A percentile compares a stretch with the other conserved stretches of the same genome.
Evolutionary conservation across 37 sponge, comb jelly and placozoan species (phyloP).

Genomic region (Haliclona indistincta): DNA sequence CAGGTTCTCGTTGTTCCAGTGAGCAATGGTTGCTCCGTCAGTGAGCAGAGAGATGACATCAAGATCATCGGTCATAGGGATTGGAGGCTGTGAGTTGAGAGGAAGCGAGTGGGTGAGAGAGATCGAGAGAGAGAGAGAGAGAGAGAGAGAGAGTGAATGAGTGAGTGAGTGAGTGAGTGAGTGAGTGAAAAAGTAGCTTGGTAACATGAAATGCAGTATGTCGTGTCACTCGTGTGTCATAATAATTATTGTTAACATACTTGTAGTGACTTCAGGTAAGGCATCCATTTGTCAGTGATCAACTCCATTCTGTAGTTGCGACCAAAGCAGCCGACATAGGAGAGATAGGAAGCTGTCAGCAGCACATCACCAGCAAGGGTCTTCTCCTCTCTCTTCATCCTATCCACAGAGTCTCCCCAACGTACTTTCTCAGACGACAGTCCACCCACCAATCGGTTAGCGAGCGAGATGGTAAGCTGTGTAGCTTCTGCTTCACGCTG

Average conservation of each 20-base stretch:
- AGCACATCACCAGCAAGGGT: constrained; percentile 97
- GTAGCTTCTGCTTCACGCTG: constrained; percentile 97
- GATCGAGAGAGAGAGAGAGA: background rate
- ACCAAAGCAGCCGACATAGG: constrained; percentile 96
- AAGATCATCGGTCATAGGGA: constrained; percentile 86
- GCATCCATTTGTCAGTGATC: constrained; percentile 76
- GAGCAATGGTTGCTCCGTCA: constrained; percentile 90
- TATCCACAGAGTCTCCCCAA: constrained; percentile 90
- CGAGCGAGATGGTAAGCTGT: constrained; percentile 82
- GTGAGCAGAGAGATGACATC: constrained; percentile 90
- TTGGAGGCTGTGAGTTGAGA: constrained; percentile 53
- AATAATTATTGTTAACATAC: constrained; percentile 15
- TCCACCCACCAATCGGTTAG: constrained; percentile 86
- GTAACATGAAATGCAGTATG: background rate
- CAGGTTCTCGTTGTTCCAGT: constrained; percentile 94
- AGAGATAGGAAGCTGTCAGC: constrained; percentile 89
- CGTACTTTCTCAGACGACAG: constrained; percentile 95
- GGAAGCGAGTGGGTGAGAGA: background rate
- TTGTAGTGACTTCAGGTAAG: constrained; percentile 71
- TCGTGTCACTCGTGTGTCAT: background rate
- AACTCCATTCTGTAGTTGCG: constrained; percentile 76
- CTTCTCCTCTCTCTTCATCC: constrained; percentile 77
- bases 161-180: background rate
- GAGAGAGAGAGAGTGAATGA: background rate
- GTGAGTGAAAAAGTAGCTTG: background rate